Base-by-base conservation (phyloP, 30 jellyfish, hydroid and myxozoan genomes). In the Cassiopea andromeda region DNA sequence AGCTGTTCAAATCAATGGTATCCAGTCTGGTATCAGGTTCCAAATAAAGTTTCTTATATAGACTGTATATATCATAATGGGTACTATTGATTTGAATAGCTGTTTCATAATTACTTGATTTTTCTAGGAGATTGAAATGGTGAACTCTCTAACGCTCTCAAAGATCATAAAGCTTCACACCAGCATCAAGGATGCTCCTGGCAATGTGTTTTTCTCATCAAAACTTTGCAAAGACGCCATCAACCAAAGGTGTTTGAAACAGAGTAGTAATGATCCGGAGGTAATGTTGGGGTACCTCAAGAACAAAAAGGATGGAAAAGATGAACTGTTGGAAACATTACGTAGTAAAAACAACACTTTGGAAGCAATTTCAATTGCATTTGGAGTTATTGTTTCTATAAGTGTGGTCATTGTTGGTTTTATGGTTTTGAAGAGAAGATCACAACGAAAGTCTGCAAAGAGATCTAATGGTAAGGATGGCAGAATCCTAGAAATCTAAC, bases 111-210 rank as follows among this genome's bases (percentile, higher is more conserved):
- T 6, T 6, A 3, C 12, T 54, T 54, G 64, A 64, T 48, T 70
- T 18, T 61, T 77, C 0, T 67, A 96, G 99, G 99, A 96, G 83
- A 92, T 96, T 16, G 89, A 80, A 57, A 89, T 82, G 90, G 98
- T 96, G 17, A 94, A 96, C 70, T 44, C 61, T 44, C 90, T 88
- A 44, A 89, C 99, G 46, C 92, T 96, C 61, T 87, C 94, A 50
- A 90, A 89, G 64, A 92, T 96, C 58, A 96, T 96, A 60, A 46
- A 69, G 80, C 89, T 74, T 14, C 92, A 96, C 83, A 85, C 98
- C 9, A 93, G 95, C 85, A 87, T 92, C 45, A 84, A 92, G 54
- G 94, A 96, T 80, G 90, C 91, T 69, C 99, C 98, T 1, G 93
- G 79, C 69, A 82, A 90, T 80, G 98, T 92, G 46, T 96, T 96